A percentile compares a stretch with the other conserved stretches of the same genome.
These are phyloP conservation scores for Chlamydotis undulata DNA, from an alignment of 2,113 vertebrate species.

Conservation along the genomic window DNA sequence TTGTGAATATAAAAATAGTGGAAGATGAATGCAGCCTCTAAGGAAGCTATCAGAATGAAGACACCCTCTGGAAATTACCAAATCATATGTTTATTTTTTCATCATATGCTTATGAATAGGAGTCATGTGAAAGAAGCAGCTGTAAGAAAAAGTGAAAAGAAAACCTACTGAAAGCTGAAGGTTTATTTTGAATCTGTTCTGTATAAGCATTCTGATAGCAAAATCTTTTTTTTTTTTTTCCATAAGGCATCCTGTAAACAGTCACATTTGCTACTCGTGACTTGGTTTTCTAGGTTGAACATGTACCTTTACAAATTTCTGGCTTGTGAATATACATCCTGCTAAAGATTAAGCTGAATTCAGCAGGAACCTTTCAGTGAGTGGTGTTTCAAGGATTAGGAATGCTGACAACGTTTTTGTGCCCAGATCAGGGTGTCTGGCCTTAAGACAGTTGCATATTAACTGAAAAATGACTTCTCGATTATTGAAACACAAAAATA, in stretches of 20 bases:
- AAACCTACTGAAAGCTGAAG: background rate
- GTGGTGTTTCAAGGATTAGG: background rate
- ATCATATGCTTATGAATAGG: background rate
- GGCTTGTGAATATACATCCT: background rate
- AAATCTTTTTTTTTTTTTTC: background rate
- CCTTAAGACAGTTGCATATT: background rate
- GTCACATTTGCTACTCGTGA: background rate
- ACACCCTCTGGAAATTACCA: background rate
- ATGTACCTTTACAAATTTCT: background rate
- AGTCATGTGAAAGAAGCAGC: background rate
- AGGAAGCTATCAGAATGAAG: constrained; percentile 9
- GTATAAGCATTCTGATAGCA: background rate
- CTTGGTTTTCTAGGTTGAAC: background rate
- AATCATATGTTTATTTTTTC: background rate
- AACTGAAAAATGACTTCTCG: background rate
- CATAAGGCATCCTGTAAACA: background rate
- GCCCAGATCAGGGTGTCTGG: background rate
- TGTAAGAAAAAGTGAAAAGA: background rate
- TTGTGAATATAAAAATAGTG: background rate
- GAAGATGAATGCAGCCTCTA: background rate
- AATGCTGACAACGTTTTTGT: background rate
- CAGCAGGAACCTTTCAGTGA: background rate
- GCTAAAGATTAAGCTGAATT: background rate
- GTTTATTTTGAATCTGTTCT: background rate
- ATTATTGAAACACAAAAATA: background rate